These are phyloP conservation scores for Pemphigus obesinymphae DNA, from an alignment of 1,140 invertebrate species.

Conservation along the genomic window DNA sequence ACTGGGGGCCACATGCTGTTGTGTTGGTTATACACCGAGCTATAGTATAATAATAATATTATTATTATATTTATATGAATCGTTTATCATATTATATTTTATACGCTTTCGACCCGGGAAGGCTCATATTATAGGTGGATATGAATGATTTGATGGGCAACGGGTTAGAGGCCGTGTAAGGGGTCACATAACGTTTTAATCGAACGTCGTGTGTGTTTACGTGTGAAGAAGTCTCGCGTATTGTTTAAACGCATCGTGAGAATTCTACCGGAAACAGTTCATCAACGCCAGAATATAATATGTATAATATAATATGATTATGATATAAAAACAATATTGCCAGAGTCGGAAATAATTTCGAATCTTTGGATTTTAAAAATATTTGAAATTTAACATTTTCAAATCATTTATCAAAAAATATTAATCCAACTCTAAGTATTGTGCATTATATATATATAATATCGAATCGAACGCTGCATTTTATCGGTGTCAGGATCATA, in stretches of 20 bases:
- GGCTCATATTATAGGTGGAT: not conserved
- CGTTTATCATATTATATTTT: constrained; percentile 24
- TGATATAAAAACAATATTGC: too few species aligned
- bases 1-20: not conserved
- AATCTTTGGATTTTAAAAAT: too few species aligned
- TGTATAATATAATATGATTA: too few species aligned
- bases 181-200: constrained; percentile 30
- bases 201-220: constrained; percentile 30
- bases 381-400: too few species aligned
- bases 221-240: constrained; percentile 5
- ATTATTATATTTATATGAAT: not conserved
- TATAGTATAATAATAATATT: not conserved
- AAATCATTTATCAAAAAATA: too few species aligned
- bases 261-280: constrained; percentile 4
- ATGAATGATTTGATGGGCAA: not conserved
- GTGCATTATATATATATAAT: too few species aligned
- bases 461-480: too few species aligned
- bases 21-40: not conserved
- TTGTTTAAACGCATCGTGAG: constrained; percentile 4
- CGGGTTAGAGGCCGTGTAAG: not conserved
- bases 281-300: too few species aligned
- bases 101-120: not conserved
- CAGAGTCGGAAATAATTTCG: too few species aligned
- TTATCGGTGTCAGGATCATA: too few species aligned
- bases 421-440: too few species aligned